Base-by-base conservation (phyloP, 1,140 invertebrate genomes). In the Leptopilina clavipes region DNA sequence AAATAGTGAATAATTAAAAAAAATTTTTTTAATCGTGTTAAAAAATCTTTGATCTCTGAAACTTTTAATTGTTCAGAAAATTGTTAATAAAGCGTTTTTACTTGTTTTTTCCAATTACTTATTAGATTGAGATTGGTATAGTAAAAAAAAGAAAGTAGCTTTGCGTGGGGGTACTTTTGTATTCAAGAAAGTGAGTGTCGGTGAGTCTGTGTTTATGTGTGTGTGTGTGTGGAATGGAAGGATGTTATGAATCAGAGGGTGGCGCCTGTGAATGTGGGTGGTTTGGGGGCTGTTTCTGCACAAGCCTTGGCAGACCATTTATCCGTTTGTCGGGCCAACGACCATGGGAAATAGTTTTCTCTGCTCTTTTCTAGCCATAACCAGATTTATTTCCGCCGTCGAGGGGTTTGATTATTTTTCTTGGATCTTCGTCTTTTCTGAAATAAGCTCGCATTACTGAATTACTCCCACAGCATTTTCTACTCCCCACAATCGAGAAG, bases 251-350 rank as follows among this genome's bases (percentile, higher is more conserved):
- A 81, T 81, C 78, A 82, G 77, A 81, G 72, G 75, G 45, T 70
- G 77, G 77, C 74, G 79, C 48, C 73, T 78, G 75, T 43, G 48
- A 54, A 37, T 70, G 56, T n/a, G 37, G 70, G 17, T 25, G 75
- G 71, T 31, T 22, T n/a, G n/a, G n/a, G 77, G 77, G 79, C 80
- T 80, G 83, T 81, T 83, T 84, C 82, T 83, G 78, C 78, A 83
- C 78, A 71, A 76, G 65, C 52, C 75, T 74, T n/a, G 76, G 71
- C 77, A 72, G 77, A 82, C 81, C 82, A 82, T 84, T 84, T 84
- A 82, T 84, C 77, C 77, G 71, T 78, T 82, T 79, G 76, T 76
- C 74, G 76, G 76, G 65, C 80, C 75, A 82, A 77, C 79, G 75
- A 70, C 81, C 74, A 78, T 48, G 71, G 37, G 72, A 76, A 77